A percentile compares a stretch with the other conserved stretches of the same genome.
Evolutionary conservation across 2,113 vertebrate species (phyloP).

Genomic region (Isichthys henryi): DNA sequence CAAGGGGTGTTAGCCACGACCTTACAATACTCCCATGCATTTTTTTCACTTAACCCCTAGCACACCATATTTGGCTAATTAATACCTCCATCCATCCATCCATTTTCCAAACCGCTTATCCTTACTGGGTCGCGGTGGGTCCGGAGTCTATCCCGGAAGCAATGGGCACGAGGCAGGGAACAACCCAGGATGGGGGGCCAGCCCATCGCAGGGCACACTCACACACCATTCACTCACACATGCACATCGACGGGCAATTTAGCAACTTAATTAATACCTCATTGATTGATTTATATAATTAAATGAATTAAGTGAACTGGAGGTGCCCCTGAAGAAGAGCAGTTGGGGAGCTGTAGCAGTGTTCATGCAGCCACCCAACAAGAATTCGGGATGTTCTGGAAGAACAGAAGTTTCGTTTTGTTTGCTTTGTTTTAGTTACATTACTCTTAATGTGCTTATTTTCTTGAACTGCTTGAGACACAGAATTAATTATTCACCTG

Average conservation of each 20-base stretch:
- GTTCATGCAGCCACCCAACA: background rate
- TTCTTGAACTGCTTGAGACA: no score
- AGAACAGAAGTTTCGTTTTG: background rate
- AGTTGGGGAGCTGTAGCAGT: background rate
- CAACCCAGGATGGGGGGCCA: no score
- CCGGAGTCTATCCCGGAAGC: no score
- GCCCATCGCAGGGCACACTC: no score
- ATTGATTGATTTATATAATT: background rate
- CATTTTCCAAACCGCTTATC: no score
- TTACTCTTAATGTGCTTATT: no score
- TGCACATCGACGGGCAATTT: no score
- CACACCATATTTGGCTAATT: background rate
- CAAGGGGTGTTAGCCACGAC: background rate
- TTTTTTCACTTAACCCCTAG: background rate
- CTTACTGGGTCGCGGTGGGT: no score
- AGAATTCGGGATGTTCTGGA: background rate
- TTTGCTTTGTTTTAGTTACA: background rate
- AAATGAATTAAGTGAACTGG: background rate
- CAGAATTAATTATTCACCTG: no score
- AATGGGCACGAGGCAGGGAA: no score
- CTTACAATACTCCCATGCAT: background rate
- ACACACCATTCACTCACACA: no score
- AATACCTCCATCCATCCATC: no score
- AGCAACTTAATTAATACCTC: background rate
- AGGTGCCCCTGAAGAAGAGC: background rate